Evolutionary conservation across 2,113 vertebrate species (phyloP).

Genomic region (Ondatra zibethicus): DNA sequence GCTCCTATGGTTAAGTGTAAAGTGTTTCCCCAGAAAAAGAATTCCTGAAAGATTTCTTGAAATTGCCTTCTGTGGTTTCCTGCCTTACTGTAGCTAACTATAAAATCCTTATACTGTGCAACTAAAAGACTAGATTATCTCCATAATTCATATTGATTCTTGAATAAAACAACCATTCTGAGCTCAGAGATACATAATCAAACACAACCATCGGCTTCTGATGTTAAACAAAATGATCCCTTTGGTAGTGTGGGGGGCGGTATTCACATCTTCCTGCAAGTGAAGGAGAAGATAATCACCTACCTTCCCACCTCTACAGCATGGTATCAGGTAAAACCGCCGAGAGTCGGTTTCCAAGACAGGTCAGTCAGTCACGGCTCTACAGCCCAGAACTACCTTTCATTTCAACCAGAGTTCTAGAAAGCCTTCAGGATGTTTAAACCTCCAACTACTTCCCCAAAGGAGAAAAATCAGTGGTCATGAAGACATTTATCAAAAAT

Average conservation of each 20-base stretch:
- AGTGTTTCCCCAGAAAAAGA: slow-evolving; percentile 66
- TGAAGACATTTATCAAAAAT: slow-evolving; percentile 21
- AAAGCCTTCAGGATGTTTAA: slow-evolving; percentile 52
- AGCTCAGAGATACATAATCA: slow-evolving; percentile 79
- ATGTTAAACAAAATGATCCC: slow-evolving; percentile 81
- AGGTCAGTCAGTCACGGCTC: slow-evolving; percentile 64
- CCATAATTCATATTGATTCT: slow-evolving; percentile 85
- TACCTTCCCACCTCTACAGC: slow-evolving; percentile 68
- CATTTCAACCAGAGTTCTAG: slow-evolving; percentile 66
- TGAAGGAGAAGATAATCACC: slow-evolving; percentile 75
- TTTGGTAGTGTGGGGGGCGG: slow-evolving; percentile 59
- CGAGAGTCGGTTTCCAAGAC: slow-evolving; percentile 68
- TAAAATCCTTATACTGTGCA: slow-evolving; percentile 77
- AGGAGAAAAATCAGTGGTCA: neutral
- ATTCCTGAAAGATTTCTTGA: slow-evolving; percentile 70
- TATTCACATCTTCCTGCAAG: slow-evolving; percentile 76
- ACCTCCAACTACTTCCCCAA: neutral
- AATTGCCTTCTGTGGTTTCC: slow-evolving; percentile 74
- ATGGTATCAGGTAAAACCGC: slow-evolving; percentile 72
- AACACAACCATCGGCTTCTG: slow-evolving; percentile 78
- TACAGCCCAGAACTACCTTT: slow-evolving; percentile 53
- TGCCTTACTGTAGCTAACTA: slow-evolving; percentile 71
- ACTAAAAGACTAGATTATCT: slow-evolving; percentile 80
- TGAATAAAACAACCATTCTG: slow-evolving; percentile 82
- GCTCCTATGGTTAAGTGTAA: neutral